These are phyloP conservation scores for Tetramorium parvispinum DNA, from an alignment of 1,140 invertebrate species.

Conservation along the genomic window DNA sequence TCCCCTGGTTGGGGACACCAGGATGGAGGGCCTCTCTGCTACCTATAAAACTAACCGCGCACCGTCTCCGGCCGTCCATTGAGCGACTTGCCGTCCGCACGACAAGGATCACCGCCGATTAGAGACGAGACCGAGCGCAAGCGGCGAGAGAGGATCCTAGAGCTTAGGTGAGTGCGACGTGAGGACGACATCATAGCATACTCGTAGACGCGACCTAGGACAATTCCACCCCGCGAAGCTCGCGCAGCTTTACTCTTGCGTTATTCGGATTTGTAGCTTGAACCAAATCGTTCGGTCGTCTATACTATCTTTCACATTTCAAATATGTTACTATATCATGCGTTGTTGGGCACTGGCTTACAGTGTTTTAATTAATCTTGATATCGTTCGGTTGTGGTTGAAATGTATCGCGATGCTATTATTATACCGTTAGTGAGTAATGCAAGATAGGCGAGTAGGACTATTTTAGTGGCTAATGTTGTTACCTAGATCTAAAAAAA, in stretches of 20 bases:
- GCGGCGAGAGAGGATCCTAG: not conserved
- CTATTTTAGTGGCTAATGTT: no score
- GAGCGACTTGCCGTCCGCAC: constrained; percentile 35
- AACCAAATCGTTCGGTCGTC: not conserved
- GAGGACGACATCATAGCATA: not conserved
- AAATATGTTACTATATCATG: not conserved
- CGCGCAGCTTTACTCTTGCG: not conserved
- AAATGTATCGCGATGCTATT: not conserved
- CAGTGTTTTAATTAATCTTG: not conserved
- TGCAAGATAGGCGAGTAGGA: no score
- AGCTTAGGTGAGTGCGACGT: constrained; percentile 30
- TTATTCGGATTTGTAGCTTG: not conserved
- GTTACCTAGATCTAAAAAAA: no score
- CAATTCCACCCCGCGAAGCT: not conserved
- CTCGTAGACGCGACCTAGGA: not conserved
- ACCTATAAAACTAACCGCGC: constrained; percentile 77
- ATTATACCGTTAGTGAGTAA: not conserved
- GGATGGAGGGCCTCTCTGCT: constrained; percentile 62
- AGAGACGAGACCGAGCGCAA: not conserved
- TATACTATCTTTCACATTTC: not conserved
- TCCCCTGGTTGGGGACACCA: constrained; percentile 55
- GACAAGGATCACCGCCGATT: constrained; percentile 27
- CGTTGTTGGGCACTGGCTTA: not conserved
- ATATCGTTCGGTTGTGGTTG: not conserved
- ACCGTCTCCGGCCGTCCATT: constrained; percentile 70